Evolutionary conservation across 2,888 invertebrate species (phyloP).

Genomic region (Eupithecia subfuscata): DNA sequence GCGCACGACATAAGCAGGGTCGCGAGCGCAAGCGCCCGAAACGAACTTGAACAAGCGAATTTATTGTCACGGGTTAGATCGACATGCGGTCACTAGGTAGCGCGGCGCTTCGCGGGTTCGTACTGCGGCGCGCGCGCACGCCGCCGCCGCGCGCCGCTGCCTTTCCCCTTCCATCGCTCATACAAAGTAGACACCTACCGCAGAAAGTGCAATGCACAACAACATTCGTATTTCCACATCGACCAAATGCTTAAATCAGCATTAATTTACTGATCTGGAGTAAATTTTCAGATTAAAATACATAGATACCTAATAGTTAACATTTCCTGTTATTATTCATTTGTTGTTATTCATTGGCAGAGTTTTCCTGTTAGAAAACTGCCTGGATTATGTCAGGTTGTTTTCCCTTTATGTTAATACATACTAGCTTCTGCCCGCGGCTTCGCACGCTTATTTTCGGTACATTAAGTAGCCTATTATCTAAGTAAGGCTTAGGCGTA

Average conservation of each 20-base stretch:
- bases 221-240: slow-evolving; percentile 48
- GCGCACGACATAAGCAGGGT: slow-evolving; percentile 79
- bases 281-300: slow-evolving; percentile 6
- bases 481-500: no score
- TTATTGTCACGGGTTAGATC: slow-evolving; percentile 77
- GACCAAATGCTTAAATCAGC: slow-evolving; percentile 23
- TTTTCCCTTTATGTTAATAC: background rate
- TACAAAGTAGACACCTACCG: slow-evolving; percentile 38
- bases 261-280: slow-evolving; percentile 7
- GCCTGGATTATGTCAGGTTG: background rate
- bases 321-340: background rate
- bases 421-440: no score
- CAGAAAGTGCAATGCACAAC: slow-evolving; percentile 45
- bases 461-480: no score
- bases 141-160: slow-evolving; percentile 45
- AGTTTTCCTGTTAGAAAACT: slow-evolving; percentile 6
- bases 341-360: slow-evolving; percentile 8
- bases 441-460: no score
- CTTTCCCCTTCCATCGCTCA: slow-evolving; percentile 48
- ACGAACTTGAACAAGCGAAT: slow-evolving; percentile 70
- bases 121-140: slow-evolving; percentile 66
- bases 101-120: slow-evolving; percentile 68
- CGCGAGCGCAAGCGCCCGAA: slow-evolving; percentile 78
- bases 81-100: slow-evolving; percentile 63
- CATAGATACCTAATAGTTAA: background rate